Base-by-base conservation (phyloP, 2,888 invertebrate species). In the Crioceris asparagi region DNA sequence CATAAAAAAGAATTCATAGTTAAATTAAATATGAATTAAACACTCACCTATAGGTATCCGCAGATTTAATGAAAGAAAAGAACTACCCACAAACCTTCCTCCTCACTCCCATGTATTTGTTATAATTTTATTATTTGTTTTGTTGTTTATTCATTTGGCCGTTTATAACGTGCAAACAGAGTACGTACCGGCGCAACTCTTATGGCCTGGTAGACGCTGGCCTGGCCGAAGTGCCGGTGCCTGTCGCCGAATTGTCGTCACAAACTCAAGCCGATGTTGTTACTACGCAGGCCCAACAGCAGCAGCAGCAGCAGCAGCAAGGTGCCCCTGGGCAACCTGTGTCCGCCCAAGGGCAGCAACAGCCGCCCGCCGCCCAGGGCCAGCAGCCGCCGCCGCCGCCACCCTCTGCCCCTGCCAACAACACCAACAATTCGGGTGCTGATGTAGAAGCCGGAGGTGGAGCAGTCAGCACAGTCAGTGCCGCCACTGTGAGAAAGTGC, bases 331-430 rank as follows among this genome's bases (percentile, higher is more conserved):
- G n/a, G n/a, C n/a, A n/a, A n/a, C n/a, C n/a, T n/a, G n/a, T n/a
- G n/a, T 19, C 56, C 51, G 57, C 58, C 57, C 57, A 59, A 50
- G 53, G 51, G 43, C 52, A 47, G 76, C 78, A 43, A 67, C 70
- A 79, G 81, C 46, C 69, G 72, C 51, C 83, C 83, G 60, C 69
- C 82, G 35, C 69, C 80, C 73, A 80, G 81, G 35, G 26, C 29
- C 26, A 43, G 70, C 73, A 51, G 83, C 23, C 33, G 3, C 33
- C 21, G 17, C 83, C 66, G 74, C 79, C 39, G 65, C 67, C 14
- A 57, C 65, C 46, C 32, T 76, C 77, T 39, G 67, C 71, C 29
- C 19, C 36, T 17, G 29, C 36, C 30, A 10, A 7, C 74, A 78
- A 46, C 35, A 25, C 25, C 15, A 15, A 15, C 10, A 38, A 54